Percentiles rank a stretch among this genome's conserved stretches.
Evolutionary conservation across 2,797 vertebrate species (phyloP).

Genomic region (Acrossocheilus fasciatus): DNA sequence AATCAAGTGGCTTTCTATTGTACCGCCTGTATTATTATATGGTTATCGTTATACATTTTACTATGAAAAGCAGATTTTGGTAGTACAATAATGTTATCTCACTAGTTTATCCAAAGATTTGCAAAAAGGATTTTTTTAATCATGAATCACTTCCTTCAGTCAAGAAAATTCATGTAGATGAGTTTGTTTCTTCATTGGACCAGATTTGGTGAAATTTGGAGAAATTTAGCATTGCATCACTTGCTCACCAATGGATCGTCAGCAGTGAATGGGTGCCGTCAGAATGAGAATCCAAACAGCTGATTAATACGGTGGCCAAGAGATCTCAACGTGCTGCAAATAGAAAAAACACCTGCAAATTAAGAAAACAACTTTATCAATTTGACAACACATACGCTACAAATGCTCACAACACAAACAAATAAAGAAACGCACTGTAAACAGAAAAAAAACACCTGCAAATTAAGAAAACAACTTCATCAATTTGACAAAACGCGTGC

Average conservation of each 20-base stretch:
- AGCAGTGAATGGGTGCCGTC: background rate
- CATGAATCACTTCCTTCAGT: background rate
- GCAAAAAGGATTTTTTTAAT: background rate
- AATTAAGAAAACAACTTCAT: no score
- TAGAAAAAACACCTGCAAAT: no score
- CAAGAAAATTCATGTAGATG: background rate
- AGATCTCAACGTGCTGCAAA: no score
- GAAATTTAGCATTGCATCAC: background rate
- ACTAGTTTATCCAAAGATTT: background rate
- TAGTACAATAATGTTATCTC: background rate
- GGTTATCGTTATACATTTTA: background rate
- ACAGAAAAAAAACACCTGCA: no score
- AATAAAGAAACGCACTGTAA: no score
- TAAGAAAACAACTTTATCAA: no score
- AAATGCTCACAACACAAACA: no score
- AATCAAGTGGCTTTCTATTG: background rate
- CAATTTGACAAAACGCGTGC: no score
- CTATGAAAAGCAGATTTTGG: background rate
- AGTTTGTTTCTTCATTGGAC: background rate
- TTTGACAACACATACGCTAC: no score
- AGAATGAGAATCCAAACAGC: background rate
- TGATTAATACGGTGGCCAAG: background rate
- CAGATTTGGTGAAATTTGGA: background rate
- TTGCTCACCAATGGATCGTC: background rate
- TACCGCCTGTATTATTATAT: background rate